Percentiles rank a stretch among this genome's conserved stretches.
phyloP scores from a whole-genome alignment of 2,797 vertebrate genomes.

The Forpus xanthops region DNA sequence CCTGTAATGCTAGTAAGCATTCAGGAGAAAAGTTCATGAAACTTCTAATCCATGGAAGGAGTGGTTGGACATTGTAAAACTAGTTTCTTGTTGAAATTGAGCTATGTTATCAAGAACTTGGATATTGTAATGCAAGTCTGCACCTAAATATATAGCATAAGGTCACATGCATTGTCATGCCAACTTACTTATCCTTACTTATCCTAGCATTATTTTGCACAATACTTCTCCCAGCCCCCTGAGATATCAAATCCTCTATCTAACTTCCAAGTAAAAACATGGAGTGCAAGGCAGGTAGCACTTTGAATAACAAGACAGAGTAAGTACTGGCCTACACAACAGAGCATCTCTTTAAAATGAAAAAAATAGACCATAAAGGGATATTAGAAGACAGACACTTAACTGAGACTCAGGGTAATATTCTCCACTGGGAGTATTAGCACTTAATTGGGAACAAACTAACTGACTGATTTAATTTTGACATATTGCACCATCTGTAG shows the following conservation, averaged over 20 bases:
- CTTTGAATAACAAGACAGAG: neutral
- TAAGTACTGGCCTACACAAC: neutral
- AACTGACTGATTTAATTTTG: slow-evolving; percentile 59
- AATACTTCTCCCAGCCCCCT: neutral
- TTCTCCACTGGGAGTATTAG: slow-evolving; percentile 43
- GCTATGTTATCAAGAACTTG: neutral
- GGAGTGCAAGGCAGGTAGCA: neutral
- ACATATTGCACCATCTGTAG: slow-evolving; percentile 62
- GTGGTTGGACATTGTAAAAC: rapidly evolving
- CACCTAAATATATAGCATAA: rapidly evolving
- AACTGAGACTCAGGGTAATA: slow-evolving; percentile 23
- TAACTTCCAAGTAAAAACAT: neutral
- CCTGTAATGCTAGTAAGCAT: neutral
- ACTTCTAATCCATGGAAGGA: neutral
- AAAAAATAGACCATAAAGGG: neutral
- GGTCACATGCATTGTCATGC: rapidly evolving
- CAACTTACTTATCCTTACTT: neutral
- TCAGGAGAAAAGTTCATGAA: neutral
- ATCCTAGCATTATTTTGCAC: neutral
- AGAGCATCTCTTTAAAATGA: neutral
- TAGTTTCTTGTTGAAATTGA: neutral
- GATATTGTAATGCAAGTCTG: neutral
- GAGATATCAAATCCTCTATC: neutral
- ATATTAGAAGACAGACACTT: neutral
- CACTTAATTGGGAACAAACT: slow-evolving; percentile 56